A percentile compares a stretch with the other conserved stretches of the same genome.
These are phyloP conservation scores for Gallinago media DNA, from an alignment of 2,113 vertebrate genomes.

Conservation along the genomic window DNA sequence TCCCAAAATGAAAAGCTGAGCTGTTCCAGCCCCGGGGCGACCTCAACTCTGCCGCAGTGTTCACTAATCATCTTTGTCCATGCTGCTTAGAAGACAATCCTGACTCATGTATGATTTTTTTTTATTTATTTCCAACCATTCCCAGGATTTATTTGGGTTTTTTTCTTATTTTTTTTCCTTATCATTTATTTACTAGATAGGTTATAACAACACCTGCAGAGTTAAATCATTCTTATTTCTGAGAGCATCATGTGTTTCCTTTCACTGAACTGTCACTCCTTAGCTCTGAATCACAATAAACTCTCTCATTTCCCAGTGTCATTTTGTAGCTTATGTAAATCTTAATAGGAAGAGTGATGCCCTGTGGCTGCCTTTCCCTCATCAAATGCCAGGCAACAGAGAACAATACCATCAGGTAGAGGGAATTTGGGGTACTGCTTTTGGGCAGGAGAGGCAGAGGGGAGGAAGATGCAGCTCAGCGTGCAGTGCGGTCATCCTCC, in stretches of 20 bases:
- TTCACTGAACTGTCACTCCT: neutral
- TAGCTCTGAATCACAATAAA: neutral
- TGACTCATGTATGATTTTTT: neutral
- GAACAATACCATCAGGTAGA: neutral
- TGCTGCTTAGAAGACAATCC: neutral
- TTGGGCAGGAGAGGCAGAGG: neutral
- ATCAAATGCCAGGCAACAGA: neutral
- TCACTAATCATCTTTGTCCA: neutral
- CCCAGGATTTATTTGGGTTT: neutral
- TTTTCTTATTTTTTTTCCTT: neutral
- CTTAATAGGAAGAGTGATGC: neutral
- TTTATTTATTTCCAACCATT: neutral
- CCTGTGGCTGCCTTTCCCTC: neutral
- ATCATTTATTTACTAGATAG: neutral
- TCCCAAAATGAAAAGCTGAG: neutral
- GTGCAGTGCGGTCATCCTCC: rapidly evolving
- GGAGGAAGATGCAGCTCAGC: neutral
- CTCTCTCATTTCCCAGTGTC: neutral
- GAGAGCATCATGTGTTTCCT: neutral
- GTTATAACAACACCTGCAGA: neutral
- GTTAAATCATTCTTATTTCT: neutral
- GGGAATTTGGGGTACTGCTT: neutral
- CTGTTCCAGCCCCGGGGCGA: neutral
- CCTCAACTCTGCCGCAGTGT: neutral
- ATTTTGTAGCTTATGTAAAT: neutral